Conservation (phyloP, 2,888 invertebrate species). For the Drosophila testacea region DNA sequence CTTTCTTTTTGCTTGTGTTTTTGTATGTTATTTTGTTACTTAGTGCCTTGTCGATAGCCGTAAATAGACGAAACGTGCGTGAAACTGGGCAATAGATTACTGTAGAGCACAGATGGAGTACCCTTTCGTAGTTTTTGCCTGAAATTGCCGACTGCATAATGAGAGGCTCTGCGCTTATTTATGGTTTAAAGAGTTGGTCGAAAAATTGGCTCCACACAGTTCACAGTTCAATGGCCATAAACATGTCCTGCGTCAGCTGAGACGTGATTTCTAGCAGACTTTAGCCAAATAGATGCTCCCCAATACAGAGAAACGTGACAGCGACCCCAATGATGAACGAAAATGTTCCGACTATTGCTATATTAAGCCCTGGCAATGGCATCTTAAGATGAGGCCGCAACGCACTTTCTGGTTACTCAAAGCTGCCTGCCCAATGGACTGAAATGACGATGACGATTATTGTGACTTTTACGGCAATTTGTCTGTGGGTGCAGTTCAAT, state of each 20-base stretch:
- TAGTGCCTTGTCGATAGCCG: conserved; percentile 33
- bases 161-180: conserved; percentile 49
- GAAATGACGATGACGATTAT: conserved; percentile 63
- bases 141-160: conserved; percentile 51
- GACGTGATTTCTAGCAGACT: conserved; percentile 60
- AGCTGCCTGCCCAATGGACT: conserved; percentile 60
- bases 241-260: conserved; percentile 41
- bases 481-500: conserved; percentile 65
- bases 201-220: conserved; percentile 15
- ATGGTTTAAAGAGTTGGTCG: conserved; percentile 58
- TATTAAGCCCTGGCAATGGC: conserved; percentile 59
- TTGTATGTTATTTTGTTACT: conserved; percentile 13
- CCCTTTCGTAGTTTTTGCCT: conserved; percentile 6
- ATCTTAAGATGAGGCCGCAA: conserved; percentile 30
- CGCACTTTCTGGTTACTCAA: conserved; percentile 44
- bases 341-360: conserved; percentile 57
- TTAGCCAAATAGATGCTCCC: conserved; percentile 37
- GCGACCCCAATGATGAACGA: conserved; percentile 30
- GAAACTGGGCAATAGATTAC: conserved; percentile 61
- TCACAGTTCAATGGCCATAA: conserved; percentile 54
- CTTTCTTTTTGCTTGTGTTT: not conserved
- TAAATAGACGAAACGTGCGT: conserved; percentile 54
- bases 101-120: conserved; percentile 33
- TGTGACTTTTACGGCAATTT: conserved; percentile 69
- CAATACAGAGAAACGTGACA: conserved; percentile 59